These are phyloP conservation scores for Saxidomus purpurata DNA, from an alignment of 1,140 invertebrate species.

Conservation along the genomic window DNA sequence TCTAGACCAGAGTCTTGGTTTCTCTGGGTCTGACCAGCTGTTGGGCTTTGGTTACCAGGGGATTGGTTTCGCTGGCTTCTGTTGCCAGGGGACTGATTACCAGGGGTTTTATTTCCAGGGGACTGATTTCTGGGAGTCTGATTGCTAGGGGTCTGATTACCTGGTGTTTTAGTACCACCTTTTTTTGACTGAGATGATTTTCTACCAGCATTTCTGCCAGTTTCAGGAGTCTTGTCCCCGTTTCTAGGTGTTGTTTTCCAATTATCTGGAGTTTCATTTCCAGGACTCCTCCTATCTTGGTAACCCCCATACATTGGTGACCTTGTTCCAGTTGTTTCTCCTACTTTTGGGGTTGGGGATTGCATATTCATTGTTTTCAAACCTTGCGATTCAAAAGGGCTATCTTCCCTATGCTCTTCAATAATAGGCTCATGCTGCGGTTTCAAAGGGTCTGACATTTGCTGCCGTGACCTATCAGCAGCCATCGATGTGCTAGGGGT, in stretches of 20 bases:
- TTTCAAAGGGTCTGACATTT: constrained; percentile 40
- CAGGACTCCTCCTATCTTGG: constrained; percentile 15
- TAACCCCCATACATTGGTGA: constrained; percentile 18
- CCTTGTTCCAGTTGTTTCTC: not conserved
- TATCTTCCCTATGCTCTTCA: constrained; percentile 48
- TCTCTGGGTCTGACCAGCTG: constrained; percentile 10
- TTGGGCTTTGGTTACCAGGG: constrained; percentile 3
- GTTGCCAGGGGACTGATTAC: constrained; percentile 24
- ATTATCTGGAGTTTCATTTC: constrained; percentile 64
- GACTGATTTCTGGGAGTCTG: constrained; percentile 38
- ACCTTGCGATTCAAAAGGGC: constrained; percentile 65
- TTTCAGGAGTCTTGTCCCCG: constrained; percentile 54
- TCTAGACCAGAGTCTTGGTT: constrained; percentile 52
- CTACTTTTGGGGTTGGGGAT: constrained; percentile 54
- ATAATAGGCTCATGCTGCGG: constrained; percentile 14
- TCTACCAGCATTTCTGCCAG: constrained; percentile 9
- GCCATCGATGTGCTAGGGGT: constrained; percentile 41
- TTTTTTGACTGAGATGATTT: constrained; percentile 38
- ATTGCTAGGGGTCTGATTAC: constrained; percentile 39
- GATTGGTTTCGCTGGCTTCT: not conserved
- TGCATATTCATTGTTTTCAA: constrained; percentile 61
- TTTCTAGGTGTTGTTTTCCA: constrained; percentile 63
- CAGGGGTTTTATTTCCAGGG: constrained; percentile 30
- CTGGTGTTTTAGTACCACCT: constrained; percentile 56
- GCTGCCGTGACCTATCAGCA: constrained; percentile 33